A percentile compares a stretch with the other conserved stretches of the same genome.
phyloP scores from a whole-genome alignment of 1,140 invertebrate species.

The Sesamia nonagrioides region DNA sequence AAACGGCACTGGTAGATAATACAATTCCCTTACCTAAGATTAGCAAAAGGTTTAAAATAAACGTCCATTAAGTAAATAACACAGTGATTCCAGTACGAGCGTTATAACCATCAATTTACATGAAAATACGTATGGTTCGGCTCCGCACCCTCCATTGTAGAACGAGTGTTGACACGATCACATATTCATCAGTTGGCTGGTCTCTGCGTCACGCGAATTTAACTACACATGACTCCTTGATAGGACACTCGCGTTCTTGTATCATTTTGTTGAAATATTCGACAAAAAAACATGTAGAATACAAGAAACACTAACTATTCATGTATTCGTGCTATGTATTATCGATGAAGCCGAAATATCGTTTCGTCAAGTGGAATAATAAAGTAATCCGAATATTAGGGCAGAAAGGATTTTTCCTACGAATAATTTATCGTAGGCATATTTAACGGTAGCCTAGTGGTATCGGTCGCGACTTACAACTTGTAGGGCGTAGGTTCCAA shows the following conservation, averaged over 20 bases:
- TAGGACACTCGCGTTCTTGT: constrained; percentile 32
- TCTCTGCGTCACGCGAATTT: constrained; percentile 53
- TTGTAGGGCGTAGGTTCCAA: no score
- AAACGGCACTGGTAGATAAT: neutral
- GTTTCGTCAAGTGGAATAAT: neutral
- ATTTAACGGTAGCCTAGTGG: neutral
- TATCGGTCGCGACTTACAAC: no score
- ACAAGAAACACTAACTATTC: constrained; percentile 8
- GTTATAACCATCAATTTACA: constrained; percentile 48
- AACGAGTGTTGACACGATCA: constrained; percentile 57
- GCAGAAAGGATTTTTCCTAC: neutral
- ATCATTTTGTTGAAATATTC: constrained; percentile 34
- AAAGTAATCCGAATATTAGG: constrained; percentile 18
- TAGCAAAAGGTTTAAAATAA: neutral
- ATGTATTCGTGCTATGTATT: constrained; percentile 12
- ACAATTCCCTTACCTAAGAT: neutral
- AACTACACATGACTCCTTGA: constrained; percentile 52
- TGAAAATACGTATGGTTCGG: constrained; percentile 55
- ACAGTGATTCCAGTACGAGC: constrained; percentile 12
- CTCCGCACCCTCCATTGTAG: constrained; percentile 50
- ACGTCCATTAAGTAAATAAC: neutral
- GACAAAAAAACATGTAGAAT: neutral
- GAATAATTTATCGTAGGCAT: neutral
- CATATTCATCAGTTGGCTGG: constrained; percentile 62
- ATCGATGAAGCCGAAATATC: neutral